A percentile compares a stretch with the other conserved stretches of the same genome.
These are phyloP conservation scores for Stichodactyla helianthus DNA, from an alignment of 64 coral and sea anemone genomes.

Conservation along the genomic window DNA sequence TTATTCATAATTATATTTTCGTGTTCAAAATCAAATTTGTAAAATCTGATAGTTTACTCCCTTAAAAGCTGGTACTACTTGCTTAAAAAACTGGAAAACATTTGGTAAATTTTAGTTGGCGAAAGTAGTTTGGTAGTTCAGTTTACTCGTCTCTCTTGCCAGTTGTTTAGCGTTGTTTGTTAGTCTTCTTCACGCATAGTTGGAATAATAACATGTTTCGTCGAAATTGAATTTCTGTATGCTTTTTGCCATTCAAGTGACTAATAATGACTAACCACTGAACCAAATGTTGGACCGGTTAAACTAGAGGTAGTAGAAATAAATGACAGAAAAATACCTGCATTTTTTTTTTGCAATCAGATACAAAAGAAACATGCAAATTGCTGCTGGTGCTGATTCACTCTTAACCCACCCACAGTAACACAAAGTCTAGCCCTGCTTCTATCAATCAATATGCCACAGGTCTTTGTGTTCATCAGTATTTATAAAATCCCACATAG, in stretches of 20 bases:
- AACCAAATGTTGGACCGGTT: neutral
- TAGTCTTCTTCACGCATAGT: neutral
- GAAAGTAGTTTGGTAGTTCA: neutral
- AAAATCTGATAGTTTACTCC: no score
- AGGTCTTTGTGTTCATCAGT: neutral
- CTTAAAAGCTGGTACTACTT: neutral
- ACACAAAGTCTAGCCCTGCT: neutral
- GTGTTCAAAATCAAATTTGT: neutral
- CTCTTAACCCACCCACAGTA: neutral
- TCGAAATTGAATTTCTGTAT: neutral
- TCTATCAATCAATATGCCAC: neutral
- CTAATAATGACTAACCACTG: neutral
- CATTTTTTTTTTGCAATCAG: neutral
- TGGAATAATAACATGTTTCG: neutral
- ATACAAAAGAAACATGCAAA: neutral
- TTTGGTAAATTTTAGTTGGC: neutral
- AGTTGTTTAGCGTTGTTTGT: constrained; percentile 17
- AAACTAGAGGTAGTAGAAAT: neutral
- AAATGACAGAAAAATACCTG: neutral
- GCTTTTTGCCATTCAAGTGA: neutral
- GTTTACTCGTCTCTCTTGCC: neutral
- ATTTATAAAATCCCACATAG: neutral
- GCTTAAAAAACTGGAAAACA: neutral
- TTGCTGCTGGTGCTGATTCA: neutral
- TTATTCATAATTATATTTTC: neutral